These are phyloP conservation scores for Drosophila arawakana DNA, from an alignment of 1,140 invertebrate species.

Conservation along the genomic window DNA sequence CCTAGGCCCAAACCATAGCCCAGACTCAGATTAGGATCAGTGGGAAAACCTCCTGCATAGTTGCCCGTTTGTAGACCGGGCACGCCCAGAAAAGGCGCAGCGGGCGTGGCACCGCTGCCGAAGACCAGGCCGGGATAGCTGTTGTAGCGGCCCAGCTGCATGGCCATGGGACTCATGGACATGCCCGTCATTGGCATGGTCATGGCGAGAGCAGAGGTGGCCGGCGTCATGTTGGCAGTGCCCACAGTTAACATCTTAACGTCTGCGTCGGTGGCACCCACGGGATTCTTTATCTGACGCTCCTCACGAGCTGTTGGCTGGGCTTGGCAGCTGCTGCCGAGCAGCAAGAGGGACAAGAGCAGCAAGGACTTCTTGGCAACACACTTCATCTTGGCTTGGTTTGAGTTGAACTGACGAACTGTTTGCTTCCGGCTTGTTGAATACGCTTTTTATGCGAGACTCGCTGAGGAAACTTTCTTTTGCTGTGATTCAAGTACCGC, in stretches of 20 bases:
- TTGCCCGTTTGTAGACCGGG: conserved; percentile 50
- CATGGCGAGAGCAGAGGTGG: conserved; percentile 21
- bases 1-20: conserved; percentile 25
- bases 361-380: conserved; percentile 35
- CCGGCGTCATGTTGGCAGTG: conserved; percentile 54
- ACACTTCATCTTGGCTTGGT: conserved; percentile 58
- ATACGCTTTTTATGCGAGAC: conserved; percentile 62
- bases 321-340: conserved; percentile 27
- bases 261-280: conserved; percentile 50
- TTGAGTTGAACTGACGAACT: conserved; percentile 45
- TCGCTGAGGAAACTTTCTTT: conserved; percentile 66
- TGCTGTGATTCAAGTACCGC: conserved; percentile 36
- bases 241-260: conserved; percentile 58
- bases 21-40: conserved; percentile 42
- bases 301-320: conserved; percentile 50
- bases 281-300: conserved; percentile 54
- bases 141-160: conserved; percentile 61
- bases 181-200: conserved; percentile 21
- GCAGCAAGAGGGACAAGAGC: conserved; percentile 53
- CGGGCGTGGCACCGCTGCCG: conserved; percentile 14
- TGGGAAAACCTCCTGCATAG: conserved; percentile 48
- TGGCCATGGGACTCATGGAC: conserved; percentile 12
- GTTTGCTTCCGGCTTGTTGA: conserved; percentile 68
- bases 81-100: conserved; percentile 19
- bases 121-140: conserved; percentile 55